Percentiles rank a stretch among this genome's conserved stretches.
Evolutionary conservation across 2,888 invertebrate genomes (phyloP).

Genomic region (Archips xylosteana): DNA sequence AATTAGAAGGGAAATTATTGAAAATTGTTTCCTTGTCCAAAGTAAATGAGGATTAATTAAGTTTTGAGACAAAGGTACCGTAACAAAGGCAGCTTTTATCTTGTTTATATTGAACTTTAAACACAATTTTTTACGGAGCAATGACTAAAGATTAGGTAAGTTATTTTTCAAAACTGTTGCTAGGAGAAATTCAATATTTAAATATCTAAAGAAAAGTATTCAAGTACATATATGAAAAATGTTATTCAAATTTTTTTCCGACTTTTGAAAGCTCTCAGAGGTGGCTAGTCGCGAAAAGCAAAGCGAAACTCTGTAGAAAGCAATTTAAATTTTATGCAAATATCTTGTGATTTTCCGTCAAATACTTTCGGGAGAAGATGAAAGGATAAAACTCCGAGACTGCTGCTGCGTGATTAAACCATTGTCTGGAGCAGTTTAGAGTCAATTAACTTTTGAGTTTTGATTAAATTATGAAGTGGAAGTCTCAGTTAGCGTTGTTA

Average conservation of each 20-base stretch:
- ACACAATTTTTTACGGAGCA: neutral
- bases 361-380: constrained; percentile 31
- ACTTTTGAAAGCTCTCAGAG: constrained; percentile 11
- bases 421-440: constrained; percentile 26
- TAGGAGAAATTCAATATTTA: neutral
- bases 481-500: constrained; percentile 14
- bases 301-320: constrained; percentile 26
- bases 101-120: constrained; percentile 3
- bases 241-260: constrained; percentile 13
- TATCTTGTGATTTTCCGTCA: constrained; percentile 33
- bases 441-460: constrained; percentile 34
- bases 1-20: constrained; percentile 22
- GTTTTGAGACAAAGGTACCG: constrained; percentile 15
- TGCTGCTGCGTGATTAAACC: constrained; percentile 38
- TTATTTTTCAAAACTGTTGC: neutral
- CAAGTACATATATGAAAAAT: neutral
- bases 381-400: constrained; percentile 38
- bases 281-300: constrained; percentile 8
- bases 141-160: neutral
- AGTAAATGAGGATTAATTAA: constrained; percentile 31
- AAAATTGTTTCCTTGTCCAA: constrained; percentile 20
- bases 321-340: constrained; percentile 41
- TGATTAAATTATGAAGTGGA: constrained; percentile 34
- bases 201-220: neutral
- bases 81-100: constrained; percentile 22